Conservation (phyloP, 2,113 vertebrate genomes). For the Ptilonorhynchus violaceus region DNA sequence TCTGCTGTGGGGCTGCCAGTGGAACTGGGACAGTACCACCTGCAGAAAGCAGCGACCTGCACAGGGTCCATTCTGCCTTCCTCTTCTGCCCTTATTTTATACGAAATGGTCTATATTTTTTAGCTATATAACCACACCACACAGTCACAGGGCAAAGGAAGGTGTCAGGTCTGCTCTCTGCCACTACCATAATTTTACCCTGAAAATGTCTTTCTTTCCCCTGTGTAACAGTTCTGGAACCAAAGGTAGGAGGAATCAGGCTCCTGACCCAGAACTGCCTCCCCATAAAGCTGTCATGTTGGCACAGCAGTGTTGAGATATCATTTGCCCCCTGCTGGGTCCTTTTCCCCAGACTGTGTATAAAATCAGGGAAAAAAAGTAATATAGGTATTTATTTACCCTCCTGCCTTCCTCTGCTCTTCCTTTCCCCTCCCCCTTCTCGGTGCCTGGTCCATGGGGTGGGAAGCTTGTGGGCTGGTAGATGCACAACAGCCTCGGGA, state of each 20-base stretch:
- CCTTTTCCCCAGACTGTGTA: background rate
- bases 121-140: background rate
- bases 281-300: background rate
- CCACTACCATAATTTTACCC: background rate
- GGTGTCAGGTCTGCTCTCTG: background rate
- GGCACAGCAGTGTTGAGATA: background rate
- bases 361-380: background rate
- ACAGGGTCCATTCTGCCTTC: background rate
- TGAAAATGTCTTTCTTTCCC: background rate
- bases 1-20: rapidly evolving
- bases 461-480: background rate
- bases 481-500: background rate
- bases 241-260: background rate
- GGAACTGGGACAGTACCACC: background rate
- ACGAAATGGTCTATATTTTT: background rate
- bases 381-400: background rate
- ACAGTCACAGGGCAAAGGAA: background rate
- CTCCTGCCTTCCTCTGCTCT: background rate
- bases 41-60: background rate
- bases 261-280: background rate
- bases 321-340: background rate
- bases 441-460: background rate
- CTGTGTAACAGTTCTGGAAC: background rate
- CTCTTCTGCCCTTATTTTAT: background rate
- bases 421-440: background rate